Percentiles rank a stretch among this genome's conserved stretches.
Conservation (phyloP, 2,888 invertebrate genomes). For the Balanococcus diminutus region DNA sequence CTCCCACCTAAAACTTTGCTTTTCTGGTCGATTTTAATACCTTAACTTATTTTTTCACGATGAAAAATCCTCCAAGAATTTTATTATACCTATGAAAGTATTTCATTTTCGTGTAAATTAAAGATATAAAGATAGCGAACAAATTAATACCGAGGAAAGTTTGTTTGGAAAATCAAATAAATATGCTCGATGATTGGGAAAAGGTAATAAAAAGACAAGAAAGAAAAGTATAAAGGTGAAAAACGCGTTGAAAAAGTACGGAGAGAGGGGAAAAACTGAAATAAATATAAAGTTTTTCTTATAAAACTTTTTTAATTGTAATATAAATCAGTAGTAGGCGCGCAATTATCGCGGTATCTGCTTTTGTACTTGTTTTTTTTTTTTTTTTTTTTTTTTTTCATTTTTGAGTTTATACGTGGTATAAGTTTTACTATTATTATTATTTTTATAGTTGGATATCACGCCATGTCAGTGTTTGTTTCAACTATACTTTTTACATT, state of each 20-base stretch:
- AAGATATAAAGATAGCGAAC: slow-evolving; percentile 2
- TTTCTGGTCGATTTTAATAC: too few species aligned
- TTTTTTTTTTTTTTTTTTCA: not conserved
- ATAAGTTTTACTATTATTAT: slow-evolving; percentile 25
- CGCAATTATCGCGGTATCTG: slow-evolving; percentile 42
- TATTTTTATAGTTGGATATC: slow-evolving; percentile 37
- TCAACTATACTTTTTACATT: not conserved
- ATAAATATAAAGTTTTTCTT: slow-evolving; percentile 31
- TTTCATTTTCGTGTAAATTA: not conserved
- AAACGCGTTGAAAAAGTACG: not conserved
- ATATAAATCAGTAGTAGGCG: slow-evolving; percentile 44
- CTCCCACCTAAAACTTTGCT: too few species aligned
- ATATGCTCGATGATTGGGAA: slow-evolving; percentile 15
- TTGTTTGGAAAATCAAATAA: not conserved
- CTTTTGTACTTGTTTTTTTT: not conserved
- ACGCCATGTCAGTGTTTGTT: slow-evolving; percentile 9
- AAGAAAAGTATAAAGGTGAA: not conserved
- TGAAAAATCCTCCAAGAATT: too few species aligned
- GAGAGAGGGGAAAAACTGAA: not conserved
- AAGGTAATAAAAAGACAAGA: not conserved
- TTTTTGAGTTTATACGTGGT: not conserved
- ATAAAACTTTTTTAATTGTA: slow-evolving; percentile 47
- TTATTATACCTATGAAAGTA: too few species aligned
- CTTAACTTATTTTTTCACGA: too few species aligned
- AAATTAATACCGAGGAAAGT: not conserved